Conservation (phyloP, 2,888 invertebrate genomes). For the Nineta flava region DNA sequence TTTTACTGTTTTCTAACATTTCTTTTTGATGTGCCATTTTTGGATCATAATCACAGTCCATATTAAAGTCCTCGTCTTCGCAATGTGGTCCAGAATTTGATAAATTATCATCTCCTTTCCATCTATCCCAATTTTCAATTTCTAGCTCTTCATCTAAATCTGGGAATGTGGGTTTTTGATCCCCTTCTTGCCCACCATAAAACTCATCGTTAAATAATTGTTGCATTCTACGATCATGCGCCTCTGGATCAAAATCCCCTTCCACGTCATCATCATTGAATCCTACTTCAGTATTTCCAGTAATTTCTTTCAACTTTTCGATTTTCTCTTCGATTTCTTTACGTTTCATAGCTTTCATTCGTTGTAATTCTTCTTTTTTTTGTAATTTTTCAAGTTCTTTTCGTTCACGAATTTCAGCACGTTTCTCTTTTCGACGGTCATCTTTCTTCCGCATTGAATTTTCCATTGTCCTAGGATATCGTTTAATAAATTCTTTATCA, state of each 20-base stretch:
- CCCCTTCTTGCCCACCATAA: slow-evolving; percentile 54
- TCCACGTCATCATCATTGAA: slow-evolving; percentile 69
- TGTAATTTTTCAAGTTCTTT: slow-evolving; percentile 63
- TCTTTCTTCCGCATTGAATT: slow-evolving; percentile 68
- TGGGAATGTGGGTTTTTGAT: slow-evolving; percentile 72
- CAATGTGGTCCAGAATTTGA: slow-evolving; percentile 38
- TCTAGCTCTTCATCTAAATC: slow-evolving; percentile 59
- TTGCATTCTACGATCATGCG: slow-evolving; percentile 75
- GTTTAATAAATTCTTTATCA: slow-evolving; percentile 78
- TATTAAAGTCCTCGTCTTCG: slow-evolving; percentile 76
- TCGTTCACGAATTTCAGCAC: slow-evolving; percentile 55
- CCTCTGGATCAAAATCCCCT: slow-evolving; percentile 78
- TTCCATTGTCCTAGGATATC: slow-evolving; percentile 80
- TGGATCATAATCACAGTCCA: slow-evolving; percentile 79
- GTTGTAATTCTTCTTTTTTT: slow-evolving; percentile 74
- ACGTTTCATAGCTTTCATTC: slow-evolving; percentile 70
- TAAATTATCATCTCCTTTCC: slow-evolving; percentile 29
- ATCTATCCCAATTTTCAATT: slow-evolving; percentile 54
- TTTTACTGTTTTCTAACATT: slow-evolving; percentile 38
- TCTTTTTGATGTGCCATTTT: slow-evolving; percentile 32
- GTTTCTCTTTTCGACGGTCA: slow-evolving; percentile 59
- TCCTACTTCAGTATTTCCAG: slow-evolving; percentile 61
- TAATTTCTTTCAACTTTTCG: slow-evolving; percentile 67
- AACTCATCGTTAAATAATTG: slow-evolving; percentile 75
- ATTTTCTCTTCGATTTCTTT: slow-evolving; percentile 86